These are phyloP conservation scores for Omphaloscelis lunosa DNA, from an alignment of 2,888 invertebrate genomes.

Conservation along the genomic window DNA sequence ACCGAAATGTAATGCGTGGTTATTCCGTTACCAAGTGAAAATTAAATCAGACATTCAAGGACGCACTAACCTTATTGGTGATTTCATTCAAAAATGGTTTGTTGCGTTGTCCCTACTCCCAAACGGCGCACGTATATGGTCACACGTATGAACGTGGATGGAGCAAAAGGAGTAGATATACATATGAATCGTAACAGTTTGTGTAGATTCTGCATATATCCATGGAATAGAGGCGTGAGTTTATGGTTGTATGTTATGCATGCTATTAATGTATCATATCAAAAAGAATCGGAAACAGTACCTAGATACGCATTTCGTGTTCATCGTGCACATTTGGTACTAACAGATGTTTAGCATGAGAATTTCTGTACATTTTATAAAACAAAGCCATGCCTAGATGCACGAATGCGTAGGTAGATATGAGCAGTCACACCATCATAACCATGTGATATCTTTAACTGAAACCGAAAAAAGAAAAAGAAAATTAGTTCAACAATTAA, in stretches of 20 bases:
- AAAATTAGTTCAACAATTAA: background rate
- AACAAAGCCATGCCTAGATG: no score
- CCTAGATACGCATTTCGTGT: background rate
- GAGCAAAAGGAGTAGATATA: background rate
- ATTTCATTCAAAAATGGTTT: no score
- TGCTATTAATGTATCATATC: no score
- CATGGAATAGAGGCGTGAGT: background rate
- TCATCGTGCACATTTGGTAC: background rate
- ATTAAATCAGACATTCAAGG: background rate
- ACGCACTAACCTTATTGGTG: background rate
- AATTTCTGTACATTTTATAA: no score
- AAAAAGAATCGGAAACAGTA: no score
- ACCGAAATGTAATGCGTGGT: constrained; percentile 64
- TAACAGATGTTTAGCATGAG: no score
- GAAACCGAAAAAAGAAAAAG: background rate
- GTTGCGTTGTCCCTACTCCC: background rate
- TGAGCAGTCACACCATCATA: background rate
- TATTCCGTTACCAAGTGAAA: background rate
- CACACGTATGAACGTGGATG: no score
- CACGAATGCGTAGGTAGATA: background rate
- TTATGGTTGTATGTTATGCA: background rate
- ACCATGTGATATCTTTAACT: background rate
- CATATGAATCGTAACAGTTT: no score
- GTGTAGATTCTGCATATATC: no score
- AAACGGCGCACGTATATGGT: background rate